phyloP scores from a whole-genome alignment of 2,797 vertebrate genomes.

The Octomys mimax region DNA sequence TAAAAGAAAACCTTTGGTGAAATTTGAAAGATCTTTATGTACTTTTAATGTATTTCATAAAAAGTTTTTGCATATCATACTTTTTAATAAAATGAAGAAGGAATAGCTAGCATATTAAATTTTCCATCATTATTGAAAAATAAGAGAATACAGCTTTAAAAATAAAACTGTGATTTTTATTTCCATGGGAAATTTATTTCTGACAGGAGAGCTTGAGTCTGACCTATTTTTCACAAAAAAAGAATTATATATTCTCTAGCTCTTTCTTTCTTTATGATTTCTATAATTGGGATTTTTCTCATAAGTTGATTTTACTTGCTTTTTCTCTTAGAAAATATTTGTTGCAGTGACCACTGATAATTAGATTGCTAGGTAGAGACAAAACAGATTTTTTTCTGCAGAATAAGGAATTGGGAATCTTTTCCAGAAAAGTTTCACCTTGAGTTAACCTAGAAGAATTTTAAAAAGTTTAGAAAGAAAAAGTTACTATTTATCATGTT shows the following conservation, averaged over 20 bases:
- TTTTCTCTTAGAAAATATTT: constrained; percentile 40
- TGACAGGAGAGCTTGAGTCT: background rate
- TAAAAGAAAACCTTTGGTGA: constrained; percentile 55
- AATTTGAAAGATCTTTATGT: constrained; percentile 37
- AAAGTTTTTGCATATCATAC: constrained; percentile 10
- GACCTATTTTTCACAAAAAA: constrained; percentile 31
- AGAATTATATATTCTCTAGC: background rate
- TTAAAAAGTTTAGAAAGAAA: constrained; percentile 41
- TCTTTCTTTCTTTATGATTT: constrained; percentile 10
- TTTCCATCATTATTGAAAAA: constrained; percentile 52
- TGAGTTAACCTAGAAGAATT: constrained; percentile 45
- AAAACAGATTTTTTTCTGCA: constrained; percentile 38
- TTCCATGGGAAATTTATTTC: constrained; percentile 51
- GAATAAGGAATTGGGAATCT: constrained; percentile 14
- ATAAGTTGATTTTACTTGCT: background rate
- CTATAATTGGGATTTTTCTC: background rate
- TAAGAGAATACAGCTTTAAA: constrained; percentile 62
- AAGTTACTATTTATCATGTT: background rate
- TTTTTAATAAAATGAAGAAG: background rate
- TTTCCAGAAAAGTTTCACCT: constrained; percentile 42
- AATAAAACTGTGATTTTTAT: constrained; percentile 15
- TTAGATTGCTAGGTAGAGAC: background rate
- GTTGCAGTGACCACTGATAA: constrained; percentile 6
- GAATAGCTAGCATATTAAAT: background rate
- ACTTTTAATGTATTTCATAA: constrained; percentile 20